Base-by-base conservation (phyloP, 2,113 vertebrate genomes). In the Lepus europaeus region DNA sequence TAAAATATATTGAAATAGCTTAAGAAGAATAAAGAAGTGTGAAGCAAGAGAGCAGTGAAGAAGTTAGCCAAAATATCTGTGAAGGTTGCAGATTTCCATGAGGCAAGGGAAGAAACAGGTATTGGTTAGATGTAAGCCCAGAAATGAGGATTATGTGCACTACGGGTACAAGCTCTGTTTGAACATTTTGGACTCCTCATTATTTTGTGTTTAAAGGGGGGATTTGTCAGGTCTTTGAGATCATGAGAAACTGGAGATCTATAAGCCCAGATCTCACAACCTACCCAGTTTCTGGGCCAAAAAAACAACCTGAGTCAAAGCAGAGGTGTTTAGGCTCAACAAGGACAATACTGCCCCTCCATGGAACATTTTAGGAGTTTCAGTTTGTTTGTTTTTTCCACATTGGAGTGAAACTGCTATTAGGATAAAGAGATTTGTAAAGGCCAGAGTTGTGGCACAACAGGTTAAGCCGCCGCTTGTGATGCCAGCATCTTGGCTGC, bases 1-100 rank as follows among this genome's bases (percentile, higher is more conserved):
- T 45, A 45, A 45, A 92, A 95, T 87, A 93, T 63, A 39, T 86
- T 73, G 94, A 94, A 95, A 77, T 69, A 87, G 61, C 31, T 87
- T 82, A 36, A 68, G 89, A 86, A 29, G 70, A 94, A 93, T 56
- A 94, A 85, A 64, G 59, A 96, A 93, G 94, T 79, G 76, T 13
- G 74, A 93, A 95, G 45, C 56, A 91, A 91, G 45, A 29, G 88
- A 92, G 78, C 33, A 76, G 64, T 74, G 59, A 93, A 88, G 45
- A 95, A 84, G 31, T 72, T 88, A 74, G 49, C 72, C 61, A 88
- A 82, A 88, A 90, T 33, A n/a, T 94, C 89, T 56, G n/a, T 69
- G n/a, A 91, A 95, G 85, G 70, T 31, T 83, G 20, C 53, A 93
- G 83, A 74, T 90, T 96, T 91, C 83, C 76, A 69, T 13, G 23